Base-by-base conservation (phyloP, 2,888 invertebrate species). In the Drosophila austrosaltans region DNA sequence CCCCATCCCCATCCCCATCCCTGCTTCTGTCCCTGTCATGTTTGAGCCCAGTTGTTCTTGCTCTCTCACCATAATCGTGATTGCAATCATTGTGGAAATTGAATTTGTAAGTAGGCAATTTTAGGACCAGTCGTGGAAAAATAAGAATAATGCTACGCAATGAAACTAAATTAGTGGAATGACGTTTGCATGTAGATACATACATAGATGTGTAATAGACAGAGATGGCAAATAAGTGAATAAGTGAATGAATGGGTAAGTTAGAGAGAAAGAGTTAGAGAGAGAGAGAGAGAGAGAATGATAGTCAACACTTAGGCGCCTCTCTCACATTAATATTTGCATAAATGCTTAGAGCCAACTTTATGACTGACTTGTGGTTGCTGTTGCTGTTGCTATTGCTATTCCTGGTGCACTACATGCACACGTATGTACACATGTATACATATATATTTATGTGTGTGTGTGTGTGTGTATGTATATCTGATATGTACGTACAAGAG, bases 71-170 rank as follows among this genome's bases (percentile, higher is more conserved):
- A 75, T 72, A 73, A 64, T 75, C 66, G 76, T 76, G 78, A 81
- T 81, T 81, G 81, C 81, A 81, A 78, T 81, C 83, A 78, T 82
- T 81, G 74, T 82, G 76, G 81, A 81, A 81, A 81, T 81, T 83
- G 81, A 81, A 81, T 81, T 81, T 83, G 74, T 83, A 83, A 83
- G 83, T 78, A 81, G 81, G 81, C 81, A 81, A 81, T 81, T 75
- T 81, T 67, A 63, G 78, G 56, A 39, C 48, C 36, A 44, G 44
- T 16, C 68, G 76, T 69, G 75, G 67, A 72, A 72, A 77, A 81
- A 82, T 78, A 82, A 80, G 78, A 80, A 76, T 80, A 78, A 76
- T 80, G 78, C 69, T 66, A 57, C 78, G 69, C 81, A 78, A 78
- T 82, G 72, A 72, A 82, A 81, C 78, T 72, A 80, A 82, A 82